Evolutionary conservation across 2,113 vertebrate species (phyloP).

Genomic region (Mustelus asterias): DNA sequence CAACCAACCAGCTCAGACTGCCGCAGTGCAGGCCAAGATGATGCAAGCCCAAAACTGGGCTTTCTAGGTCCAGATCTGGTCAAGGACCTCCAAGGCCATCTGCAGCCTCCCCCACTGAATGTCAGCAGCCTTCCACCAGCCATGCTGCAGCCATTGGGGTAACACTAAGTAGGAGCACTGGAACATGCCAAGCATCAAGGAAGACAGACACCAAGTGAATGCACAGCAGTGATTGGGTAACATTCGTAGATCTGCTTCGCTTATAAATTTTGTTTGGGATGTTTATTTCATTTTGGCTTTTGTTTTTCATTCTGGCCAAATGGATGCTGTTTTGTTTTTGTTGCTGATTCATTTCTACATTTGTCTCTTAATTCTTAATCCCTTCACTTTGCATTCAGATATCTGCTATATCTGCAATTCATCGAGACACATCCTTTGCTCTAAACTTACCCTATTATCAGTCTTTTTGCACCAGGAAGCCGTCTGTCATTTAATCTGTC

Average conservation of each 20-base stretch:
- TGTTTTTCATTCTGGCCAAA: not conserved
- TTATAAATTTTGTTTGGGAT: not conserved
- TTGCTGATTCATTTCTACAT: not conserved
- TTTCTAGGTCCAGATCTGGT: no score
- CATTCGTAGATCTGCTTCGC: not conserved
- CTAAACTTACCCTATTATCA: not conserved
- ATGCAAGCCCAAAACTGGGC: not conserved
- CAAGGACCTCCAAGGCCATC: not conserved
- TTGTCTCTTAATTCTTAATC: not conserved
- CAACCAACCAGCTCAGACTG: no score
- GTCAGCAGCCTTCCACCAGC: no score
- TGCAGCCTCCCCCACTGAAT: no score
- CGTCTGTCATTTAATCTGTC: no score
- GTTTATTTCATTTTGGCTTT: not conserved
- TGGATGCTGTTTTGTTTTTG: not conserved
- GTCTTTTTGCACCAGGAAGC: no score
- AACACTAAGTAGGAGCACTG: no score
- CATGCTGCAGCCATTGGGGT: no score
- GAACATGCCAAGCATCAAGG: no score
- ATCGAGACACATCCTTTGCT: not conserved
- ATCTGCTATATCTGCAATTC: not conserved
- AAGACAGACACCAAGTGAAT: not conserved
- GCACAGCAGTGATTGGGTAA: not conserved
- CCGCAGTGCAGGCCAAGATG: not conserved
- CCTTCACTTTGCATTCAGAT: not conserved